These are phyloP conservation scores for Parotia lawesii DNA, from an alignment of 2,113 vertebrate genomes.

Conservation along the genomic window DNA sequence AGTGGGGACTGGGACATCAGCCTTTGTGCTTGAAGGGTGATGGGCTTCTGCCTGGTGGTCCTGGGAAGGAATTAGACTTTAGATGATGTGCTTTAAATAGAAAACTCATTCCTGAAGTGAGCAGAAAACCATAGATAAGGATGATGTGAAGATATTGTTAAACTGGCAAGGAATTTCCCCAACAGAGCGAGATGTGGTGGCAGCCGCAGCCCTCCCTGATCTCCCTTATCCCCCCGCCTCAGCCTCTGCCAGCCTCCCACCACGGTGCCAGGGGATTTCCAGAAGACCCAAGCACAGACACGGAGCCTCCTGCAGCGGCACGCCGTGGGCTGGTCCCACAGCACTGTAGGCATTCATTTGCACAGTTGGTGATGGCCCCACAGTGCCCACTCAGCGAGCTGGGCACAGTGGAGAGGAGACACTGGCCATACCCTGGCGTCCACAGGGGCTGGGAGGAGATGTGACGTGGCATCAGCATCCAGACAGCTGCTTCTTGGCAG, in stretches of 20 bases:
- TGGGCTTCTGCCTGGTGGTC: neutral
- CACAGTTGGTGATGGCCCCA: neutral
- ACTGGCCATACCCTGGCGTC: accelerated
- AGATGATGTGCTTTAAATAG: neutral
- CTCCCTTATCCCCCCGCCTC: neutral
- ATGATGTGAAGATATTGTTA: neutral
- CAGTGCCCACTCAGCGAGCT: neutral
- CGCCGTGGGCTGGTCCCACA: accelerated
- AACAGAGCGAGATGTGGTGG: accelerated
- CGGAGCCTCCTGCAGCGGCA: neutral
- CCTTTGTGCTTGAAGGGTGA: neutral
- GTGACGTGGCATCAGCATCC: neutral
- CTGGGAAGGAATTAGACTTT: neutral
- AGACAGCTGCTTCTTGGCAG: neutral
- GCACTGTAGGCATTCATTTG: neutral
- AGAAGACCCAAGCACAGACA: neutral
- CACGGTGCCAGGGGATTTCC: neutral
- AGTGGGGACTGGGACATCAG: neutral
- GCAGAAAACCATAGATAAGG: slow-evolving; percentile 21
- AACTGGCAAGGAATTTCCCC: slow-evolving; percentile 44
- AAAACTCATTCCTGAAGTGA: slow-evolving; percentile 4
- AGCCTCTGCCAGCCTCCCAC: neutral
- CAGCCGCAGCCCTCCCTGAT: neutral
- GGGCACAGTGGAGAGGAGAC: accelerated
- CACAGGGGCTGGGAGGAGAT: neutral